Evolutionary conservation across 2,797 vertebrate genomes (phyloP).

Genomic region (Prunella strophiata): DNA sequence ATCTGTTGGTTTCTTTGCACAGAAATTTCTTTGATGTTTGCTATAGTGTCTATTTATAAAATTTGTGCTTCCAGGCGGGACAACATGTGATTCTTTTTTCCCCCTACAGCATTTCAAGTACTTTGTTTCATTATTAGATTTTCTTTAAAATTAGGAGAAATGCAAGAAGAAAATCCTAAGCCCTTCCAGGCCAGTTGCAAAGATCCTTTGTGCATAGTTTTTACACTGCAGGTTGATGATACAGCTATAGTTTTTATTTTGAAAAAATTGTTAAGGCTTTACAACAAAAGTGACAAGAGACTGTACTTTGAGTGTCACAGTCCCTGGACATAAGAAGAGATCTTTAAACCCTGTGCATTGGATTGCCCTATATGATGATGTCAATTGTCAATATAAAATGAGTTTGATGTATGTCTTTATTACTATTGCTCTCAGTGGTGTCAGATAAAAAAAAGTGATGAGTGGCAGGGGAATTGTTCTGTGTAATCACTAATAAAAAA

Average conservation of each 20-base stretch:
- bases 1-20: conserved; percentile 10
- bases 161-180: neutral
- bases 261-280: neutral
- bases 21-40: conserved; percentile 41
- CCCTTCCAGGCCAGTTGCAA: neutral
- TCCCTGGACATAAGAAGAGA: neutral
- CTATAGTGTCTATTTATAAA: conserved; percentile 58
- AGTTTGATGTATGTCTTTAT: neutral
- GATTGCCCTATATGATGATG: neutral
- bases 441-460: neutral
- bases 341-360: neutral
- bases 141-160: conserved; percentile 45
- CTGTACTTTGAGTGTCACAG: neutral
- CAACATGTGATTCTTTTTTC: neutral
- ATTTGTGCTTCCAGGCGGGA: conserved; percentile 36
- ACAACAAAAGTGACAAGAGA: neutral
- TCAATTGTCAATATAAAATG: neutral
- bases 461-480: neutral
- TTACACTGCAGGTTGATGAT: neutral
- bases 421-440: neutral
- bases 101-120: conserved; percentile 42
- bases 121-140: conserved; percentile 59
- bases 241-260: neutral
- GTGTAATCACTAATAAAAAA: neutral
- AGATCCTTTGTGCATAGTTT: conserved; percentile 27